Percentiles rank a stretch among this genome's conserved stretches.
phyloP scores from a whole-genome alignment of 1,140 invertebrate species.

The Homalodisca vitripennis region DNA sequence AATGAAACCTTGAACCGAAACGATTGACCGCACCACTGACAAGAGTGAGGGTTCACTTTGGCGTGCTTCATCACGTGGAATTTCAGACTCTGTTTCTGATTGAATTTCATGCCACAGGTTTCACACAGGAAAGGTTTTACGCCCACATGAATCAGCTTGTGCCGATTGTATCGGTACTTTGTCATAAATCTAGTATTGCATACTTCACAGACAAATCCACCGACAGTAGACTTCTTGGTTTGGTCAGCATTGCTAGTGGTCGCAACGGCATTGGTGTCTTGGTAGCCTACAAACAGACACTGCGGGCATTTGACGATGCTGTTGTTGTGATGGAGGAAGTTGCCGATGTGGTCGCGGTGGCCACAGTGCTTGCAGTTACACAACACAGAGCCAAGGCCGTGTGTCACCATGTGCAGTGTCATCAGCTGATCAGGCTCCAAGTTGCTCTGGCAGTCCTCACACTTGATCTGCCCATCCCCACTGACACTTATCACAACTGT shows the following conservation, averaged over 20 bases:
- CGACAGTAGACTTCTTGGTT: background rate
- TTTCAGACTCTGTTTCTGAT: slow-evolving; percentile 29
- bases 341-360: slow-evolving; percentile 32
- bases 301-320: slow-evolving; percentile 17
- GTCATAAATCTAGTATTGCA: slow-evolving; percentile 44
- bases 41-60: slow-evolving; percentile 55
- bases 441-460: slow-evolving; percentile 34
- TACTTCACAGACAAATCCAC: slow-evolving; percentile 40
- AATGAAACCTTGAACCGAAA: slow-evolving; percentile 47
- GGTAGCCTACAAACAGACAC: slow-evolving; percentile 9
- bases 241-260: background rate
- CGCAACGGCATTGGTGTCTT: background rate
- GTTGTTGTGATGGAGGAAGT: slow-evolving; percentile 31
- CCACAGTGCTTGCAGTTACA: slow-evolving; percentile 38
- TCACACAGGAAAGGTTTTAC: slow-evolving; percentile 73
- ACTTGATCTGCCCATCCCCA: slow-evolving; percentile 34
- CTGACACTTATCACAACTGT: slow-evolving; percentile 30
- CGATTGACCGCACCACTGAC: slow-evolving; percentile 52
- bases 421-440: slow-evolving; percentile 32
- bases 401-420: slow-evolving; percentile 38
- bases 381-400: slow-evolving; percentile 39
- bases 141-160: slow-evolving; percentile 64
- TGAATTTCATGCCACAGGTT: slow-evolving; percentile 51
- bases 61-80: slow-evolving; percentile 56
- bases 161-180: slow-evolving; percentile 36